These are phyloP conservation scores for Petromus typicus DNA, from an alignment of 2,113 vertebrate species.

Conservation along the genomic window DNA sequence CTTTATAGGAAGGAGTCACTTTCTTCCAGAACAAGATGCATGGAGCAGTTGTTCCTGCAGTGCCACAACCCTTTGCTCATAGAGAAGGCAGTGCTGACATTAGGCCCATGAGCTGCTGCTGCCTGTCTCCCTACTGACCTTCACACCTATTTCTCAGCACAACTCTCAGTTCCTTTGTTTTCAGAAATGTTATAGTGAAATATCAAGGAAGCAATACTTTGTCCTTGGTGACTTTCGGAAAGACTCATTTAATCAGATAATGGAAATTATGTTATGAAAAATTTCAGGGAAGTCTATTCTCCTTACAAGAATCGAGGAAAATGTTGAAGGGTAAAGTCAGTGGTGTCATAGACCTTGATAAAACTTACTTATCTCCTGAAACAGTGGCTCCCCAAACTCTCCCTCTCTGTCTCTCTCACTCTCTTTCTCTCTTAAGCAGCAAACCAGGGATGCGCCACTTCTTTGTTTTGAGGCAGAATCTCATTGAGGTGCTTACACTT, in stretches of 20 bases:
- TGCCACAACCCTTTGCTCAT: not conserved
- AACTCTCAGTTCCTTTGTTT: not conserved
- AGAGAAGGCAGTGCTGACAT: conserved; percentile 53
- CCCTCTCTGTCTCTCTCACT: too few species aligned
- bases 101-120: not conserved
- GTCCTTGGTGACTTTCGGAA: not conserved
- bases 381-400: not conserved
- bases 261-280: not conserved
- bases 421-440: not conserved
- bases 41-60: not conserved
- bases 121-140: not conserved
- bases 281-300: not conserved
- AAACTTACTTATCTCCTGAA: not conserved
- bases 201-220: conserved; percentile 46
- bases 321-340: not conserved
- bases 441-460: not conserved
- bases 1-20: not conserved
- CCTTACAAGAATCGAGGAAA: not conserved
- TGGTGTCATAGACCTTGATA: not conserved
- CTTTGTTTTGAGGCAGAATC: not conserved
- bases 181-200: not conserved
- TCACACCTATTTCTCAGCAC: conserved; percentile 42
- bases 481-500: not conserved
- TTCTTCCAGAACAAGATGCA: not conserved
- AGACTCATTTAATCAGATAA: not conserved